Percentiles rank a stretch among this genome's conserved stretches.
Conservation (phyloP, 2,113 vertebrate species). For the Pampusana beccarii region DNA sequence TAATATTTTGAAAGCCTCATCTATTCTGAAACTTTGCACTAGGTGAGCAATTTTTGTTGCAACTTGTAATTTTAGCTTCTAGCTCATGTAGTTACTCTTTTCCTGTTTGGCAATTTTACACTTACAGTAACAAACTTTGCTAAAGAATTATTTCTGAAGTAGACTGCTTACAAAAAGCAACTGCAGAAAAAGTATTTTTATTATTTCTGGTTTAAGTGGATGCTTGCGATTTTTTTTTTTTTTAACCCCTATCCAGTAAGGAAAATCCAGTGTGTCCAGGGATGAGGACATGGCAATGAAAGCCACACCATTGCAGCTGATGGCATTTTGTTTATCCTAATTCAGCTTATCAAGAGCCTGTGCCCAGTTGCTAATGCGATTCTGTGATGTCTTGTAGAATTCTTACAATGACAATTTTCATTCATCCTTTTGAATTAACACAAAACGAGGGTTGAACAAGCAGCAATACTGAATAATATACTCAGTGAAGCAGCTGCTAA, state of each 20-base stretch:
- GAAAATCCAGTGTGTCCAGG: neutral
- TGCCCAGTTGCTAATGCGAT: neutral
- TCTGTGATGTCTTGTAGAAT: neutral
- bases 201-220: neutral
- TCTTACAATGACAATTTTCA: neutral
- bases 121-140: neutral
- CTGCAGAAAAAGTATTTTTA: neutral
- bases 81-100: neutral
- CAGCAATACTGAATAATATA: neutral
- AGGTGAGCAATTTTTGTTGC: neutral
- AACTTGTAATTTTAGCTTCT: neutral
- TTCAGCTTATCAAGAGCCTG: neutral
- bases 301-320: rapidly evolving
- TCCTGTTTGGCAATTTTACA: neutral
- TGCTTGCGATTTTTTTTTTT: neutral
- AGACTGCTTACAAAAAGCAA: neutral
- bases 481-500: neutral
- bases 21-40: neutral
- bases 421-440: neutral
- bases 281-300: neutral
- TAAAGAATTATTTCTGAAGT: neutral
- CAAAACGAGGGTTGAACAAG: neutral
- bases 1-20: neutral
- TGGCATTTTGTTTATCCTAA: neutral
- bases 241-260: neutral